Percentiles rank a stretch among this genome's conserved stretches.
phyloP scores from a whole-genome alignment of 2,797 vertebrate species.

The Somateria mollissima region DNA sequence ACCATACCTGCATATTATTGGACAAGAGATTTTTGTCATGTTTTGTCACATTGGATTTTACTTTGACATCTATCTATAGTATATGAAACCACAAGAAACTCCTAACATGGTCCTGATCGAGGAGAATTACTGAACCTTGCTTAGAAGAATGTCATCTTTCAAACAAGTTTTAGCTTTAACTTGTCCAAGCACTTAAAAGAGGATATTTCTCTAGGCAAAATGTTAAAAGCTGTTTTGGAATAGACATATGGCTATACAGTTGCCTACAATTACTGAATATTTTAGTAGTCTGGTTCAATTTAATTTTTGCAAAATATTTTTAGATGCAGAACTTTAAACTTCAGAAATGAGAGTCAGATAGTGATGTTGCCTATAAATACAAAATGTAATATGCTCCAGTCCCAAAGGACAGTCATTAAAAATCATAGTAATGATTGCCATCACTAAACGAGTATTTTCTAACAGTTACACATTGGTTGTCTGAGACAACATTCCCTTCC shows the following conservation, averaged over 20 bases:
- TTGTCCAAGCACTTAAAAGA: conserved; percentile 67
- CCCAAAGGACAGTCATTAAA: background rate
- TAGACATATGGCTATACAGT: conserved; percentile 37
- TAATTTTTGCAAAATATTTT: conserved; percentile 58
- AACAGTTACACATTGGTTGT: background rate
- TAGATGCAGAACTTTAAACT: conserved; percentile 10
- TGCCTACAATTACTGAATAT: conserved; percentile 59
- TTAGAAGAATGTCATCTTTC: conserved; percentile 53
- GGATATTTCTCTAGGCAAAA: conserved; percentile 62
- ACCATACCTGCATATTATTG: background rate
- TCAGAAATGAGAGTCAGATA: background rate
- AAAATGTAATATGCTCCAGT: background rate
- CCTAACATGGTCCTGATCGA: conserved; percentile 31
- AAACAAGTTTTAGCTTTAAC: conserved; percentile 66
- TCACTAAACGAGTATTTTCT: conserved; percentile 3
- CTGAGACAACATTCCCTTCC: background rate
- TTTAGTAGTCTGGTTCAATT: conserved; percentile 61
- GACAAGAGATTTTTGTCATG: background rate
- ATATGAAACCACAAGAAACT: conserved; percentile 19
- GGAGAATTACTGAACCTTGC: conserved; percentile 47
- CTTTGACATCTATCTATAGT: conserved; percentile 42
- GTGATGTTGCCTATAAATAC: background rate
- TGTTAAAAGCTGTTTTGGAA: conserved; percentile 56
- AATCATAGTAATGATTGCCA: background rate
- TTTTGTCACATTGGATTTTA: conserved; percentile 16